These are phyloP conservation scores for Eristalis arbustorum DNA, from an alignment of 2,888 invertebrate genomes.

Conservation along the genomic window DNA sequence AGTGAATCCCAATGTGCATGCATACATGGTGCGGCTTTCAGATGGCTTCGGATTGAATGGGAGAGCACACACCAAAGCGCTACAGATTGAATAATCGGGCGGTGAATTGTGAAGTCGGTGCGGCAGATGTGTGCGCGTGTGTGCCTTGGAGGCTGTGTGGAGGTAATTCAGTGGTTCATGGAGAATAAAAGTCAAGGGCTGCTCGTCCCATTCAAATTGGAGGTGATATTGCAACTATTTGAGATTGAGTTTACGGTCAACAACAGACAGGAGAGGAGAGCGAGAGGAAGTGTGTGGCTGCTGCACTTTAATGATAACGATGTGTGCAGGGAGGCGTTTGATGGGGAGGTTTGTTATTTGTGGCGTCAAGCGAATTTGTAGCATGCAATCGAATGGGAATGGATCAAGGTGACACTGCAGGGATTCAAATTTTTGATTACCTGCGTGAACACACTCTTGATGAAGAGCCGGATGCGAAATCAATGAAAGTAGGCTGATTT, in stretches of 20 bases:
- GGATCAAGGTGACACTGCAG: too few relatives aligned
- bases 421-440: too few relatives aligned
- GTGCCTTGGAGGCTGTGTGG: not conserved
- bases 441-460: not conserved
- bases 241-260: not conserved
- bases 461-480: not conserved
- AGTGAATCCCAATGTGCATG: not conserved
- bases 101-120: conserved; percentile 40
- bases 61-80: not conserved
- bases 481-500: not conserved
- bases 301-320: not conserved
- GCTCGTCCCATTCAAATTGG: conserved; percentile 27
- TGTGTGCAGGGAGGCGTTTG: not conserved
- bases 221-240: not conserved
- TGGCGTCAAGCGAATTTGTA: too few relatives aligned
- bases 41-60: not conserved
- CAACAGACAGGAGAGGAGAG: not conserved
- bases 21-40: not conserved
- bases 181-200: conserved; percentile 54
- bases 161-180: conserved; percentile 26
- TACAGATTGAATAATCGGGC: conserved; percentile 60
- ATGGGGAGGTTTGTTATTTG: not conserved
- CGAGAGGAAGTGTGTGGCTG: not conserved
- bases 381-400: too few relatives aligned
- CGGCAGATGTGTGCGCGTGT: not conserved